Percentiles rank a stretch among this genome's conserved stretches.
These are phyloP conservation scores for Aplocera efformata DNA, from an alignment of 2,888 invertebrate genomes.

Conservation along the genomic window DNA sequence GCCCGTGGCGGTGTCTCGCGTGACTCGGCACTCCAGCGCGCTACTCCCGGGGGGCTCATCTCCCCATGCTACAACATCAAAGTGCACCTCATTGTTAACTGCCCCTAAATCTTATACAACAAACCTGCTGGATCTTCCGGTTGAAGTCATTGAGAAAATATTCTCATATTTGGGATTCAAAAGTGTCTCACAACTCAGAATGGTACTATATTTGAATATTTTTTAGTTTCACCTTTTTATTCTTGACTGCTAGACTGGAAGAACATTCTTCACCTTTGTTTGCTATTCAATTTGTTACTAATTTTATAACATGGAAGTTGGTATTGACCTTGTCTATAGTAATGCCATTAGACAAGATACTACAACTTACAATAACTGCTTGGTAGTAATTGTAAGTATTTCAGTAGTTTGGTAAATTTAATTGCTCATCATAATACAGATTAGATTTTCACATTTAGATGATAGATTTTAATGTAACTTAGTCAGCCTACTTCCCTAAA, in stretches of 20 bases:
- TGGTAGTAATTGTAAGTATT: too few relatives aligned
- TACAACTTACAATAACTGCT: too few relatives aligned
- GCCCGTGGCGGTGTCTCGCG: slow-evolving; percentile 67
- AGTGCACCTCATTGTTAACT: slow-evolving; percentile 52
- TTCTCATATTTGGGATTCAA: slow-evolving; percentile 87
- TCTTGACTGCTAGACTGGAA: neutral
- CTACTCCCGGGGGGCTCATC: slow-evolving; percentile 71
- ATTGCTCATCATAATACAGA: too few relatives aligned
- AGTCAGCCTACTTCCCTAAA: neutral
- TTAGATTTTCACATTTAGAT: too few relatives aligned
- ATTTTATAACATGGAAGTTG: too few relatives aligned
- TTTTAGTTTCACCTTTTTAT: slow-evolving; percentile 1
- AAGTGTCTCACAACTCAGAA: slow-evolving; percentile 87
- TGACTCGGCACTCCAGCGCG: slow-evolving; percentile 73
- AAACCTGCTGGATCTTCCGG: slow-evolving; percentile 86
- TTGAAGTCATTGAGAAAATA: slow-evolving; percentile 90
- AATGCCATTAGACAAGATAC: too few relatives aligned
- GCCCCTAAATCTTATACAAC: slow-evolving; percentile 56
- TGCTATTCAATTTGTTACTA: too few relatives aligned
- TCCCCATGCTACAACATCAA: slow-evolving; percentile 60
- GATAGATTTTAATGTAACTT: neutral
- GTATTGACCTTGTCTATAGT: too few relatives aligned
- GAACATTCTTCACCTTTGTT: too few relatives aligned
- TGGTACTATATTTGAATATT: slow-evolving; percentile 80
- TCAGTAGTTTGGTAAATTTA: too few relatives aligned